Evolutionary conservation across 2,113 vertebrate species (phyloP).

Genomic region (Pelobates fuscus): DNA sequence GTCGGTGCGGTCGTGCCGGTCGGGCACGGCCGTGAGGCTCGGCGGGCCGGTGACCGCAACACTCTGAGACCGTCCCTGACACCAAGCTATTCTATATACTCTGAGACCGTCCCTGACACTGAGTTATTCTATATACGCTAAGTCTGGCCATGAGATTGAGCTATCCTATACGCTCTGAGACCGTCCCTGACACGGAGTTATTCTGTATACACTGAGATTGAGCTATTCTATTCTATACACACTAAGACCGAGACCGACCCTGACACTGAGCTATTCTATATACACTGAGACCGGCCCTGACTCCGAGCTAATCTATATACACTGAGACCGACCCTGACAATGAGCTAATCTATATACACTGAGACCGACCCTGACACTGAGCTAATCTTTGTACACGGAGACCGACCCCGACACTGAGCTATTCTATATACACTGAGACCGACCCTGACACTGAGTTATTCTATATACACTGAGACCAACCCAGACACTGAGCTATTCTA

Average conservation of each 20-base stretch:
- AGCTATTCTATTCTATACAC: too few species aligned
- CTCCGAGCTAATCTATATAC: not conserved
- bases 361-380: not conserved
- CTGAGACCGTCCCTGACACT: not conserved
- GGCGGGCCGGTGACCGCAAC: too few species aligned
- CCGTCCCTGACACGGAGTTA: not conserved
- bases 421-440: too few species aligned
- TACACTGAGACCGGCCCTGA: not conserved
- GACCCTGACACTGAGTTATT: too few species aligned
- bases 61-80: not conserved
- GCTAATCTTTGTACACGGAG: not conserved
- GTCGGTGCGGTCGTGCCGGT: too few species aligned
- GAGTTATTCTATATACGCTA: too few species aligned
- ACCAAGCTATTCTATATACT: not conserved
- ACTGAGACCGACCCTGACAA: not conserved
- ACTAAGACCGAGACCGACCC: too few species aligned
- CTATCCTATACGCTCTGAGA: too few species aligned
- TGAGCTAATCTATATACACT: too few species aligned
- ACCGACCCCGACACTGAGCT: too few species aligned
- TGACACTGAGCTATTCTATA: not conserved
- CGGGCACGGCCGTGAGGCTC: too few species aligned
- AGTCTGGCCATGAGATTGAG: too few species aligned
- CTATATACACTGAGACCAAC: not conserved
- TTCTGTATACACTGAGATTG: not conserved
- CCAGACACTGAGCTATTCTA: not conserved